Conservation (phyloP, 2,888 invertebrate species). For the Schizotus pectinicornis region DNA sequence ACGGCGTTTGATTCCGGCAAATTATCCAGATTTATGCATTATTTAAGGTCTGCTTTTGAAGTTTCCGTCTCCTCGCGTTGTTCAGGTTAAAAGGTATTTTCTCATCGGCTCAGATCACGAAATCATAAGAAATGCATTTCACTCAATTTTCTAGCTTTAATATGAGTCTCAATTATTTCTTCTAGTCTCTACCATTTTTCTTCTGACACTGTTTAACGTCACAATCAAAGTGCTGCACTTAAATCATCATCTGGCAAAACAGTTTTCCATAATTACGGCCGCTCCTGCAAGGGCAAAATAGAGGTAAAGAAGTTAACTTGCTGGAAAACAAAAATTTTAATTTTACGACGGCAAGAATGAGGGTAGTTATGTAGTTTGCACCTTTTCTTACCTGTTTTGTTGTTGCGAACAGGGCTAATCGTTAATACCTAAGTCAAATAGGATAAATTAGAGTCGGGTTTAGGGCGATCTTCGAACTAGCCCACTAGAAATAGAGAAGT, state of each 20-base stretch:
- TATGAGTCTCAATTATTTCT: not conserved
- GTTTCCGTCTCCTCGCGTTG: constrained; percentile 21
- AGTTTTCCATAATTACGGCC: not conserved
- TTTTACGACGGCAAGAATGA: no score
- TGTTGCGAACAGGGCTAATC: no score
- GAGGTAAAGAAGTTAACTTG: no score
- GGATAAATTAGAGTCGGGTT: no score
- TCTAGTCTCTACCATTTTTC: not conserved
- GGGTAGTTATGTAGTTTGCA: no score
- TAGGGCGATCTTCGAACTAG: no score
- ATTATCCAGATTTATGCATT: constrained; percentile 50
- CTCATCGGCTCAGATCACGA: constrained; percentile 13
- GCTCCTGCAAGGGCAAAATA: no score
- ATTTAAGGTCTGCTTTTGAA: constrained; percentile 37
- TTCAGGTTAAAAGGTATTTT: constrained; percentile 29
- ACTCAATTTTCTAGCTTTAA: not conserved
- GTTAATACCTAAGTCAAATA: no score
- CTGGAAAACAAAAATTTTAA: no score
- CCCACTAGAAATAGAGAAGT: no score
- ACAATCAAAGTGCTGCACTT: not conserved
- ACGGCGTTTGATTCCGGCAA: constrained; percentile 50
- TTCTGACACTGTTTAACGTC: not conserved
- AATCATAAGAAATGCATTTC: not conserved
- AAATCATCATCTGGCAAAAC: not conserved
- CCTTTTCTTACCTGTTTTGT: no score